Base-by-base conservation (phyloP, 2,113 vertebrate genomes). In the Scophthalmus maximus region DNA sequence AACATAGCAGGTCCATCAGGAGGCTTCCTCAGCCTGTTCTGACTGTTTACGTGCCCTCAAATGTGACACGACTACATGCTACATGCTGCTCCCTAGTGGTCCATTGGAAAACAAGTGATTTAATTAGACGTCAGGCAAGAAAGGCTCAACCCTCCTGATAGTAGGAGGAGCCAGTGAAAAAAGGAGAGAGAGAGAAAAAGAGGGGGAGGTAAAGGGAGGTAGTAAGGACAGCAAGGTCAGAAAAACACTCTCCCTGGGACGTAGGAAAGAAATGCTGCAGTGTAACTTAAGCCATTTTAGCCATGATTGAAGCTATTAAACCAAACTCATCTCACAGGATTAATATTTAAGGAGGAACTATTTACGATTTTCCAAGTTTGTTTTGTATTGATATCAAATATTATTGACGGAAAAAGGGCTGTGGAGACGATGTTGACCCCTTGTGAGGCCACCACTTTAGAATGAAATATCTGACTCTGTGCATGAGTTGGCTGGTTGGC, bases 21-120 rank as follows among this genome's bases (percentile, higher is more conserved):
- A 62, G 47, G 30, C 57, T 40, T 60, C 75, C 42, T 75, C 59
- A 32, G 78, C 61, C 42, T 47, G 56, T 66, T 74, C 55, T 52
- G 34, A 51, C 46, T 69, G 76, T 72, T 86, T 79, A 81, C 81
- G 55, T 61, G 68, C n/a, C n/a, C n/a, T n/a, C n/a, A 79, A 81
- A 80, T 61, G 55, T 75, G 73, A 78, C 83, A 86, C n/a, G n/a
- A n/a, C 72, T 76, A 70, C 72, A 84, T 83, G 83, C 79, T 80
- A 76, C 79, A 79, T 79, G 80, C 92, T 91, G 91, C 92, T 84
- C 93, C 91, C 90, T 89, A 90, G 89, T 86, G 93, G 92, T 69
- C 59, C 53, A 38, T 11, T 44, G 29, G 27, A 74, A 88, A 91
- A 88, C 78, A 82, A 63, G 78, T 57, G 46, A 76, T 57, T 77